Evolutionary conservation across 2,797 vertebrate species (phyloP), one percentile per base, ranked within the genome.

Genomic region (Sebastes minor): DNA sequence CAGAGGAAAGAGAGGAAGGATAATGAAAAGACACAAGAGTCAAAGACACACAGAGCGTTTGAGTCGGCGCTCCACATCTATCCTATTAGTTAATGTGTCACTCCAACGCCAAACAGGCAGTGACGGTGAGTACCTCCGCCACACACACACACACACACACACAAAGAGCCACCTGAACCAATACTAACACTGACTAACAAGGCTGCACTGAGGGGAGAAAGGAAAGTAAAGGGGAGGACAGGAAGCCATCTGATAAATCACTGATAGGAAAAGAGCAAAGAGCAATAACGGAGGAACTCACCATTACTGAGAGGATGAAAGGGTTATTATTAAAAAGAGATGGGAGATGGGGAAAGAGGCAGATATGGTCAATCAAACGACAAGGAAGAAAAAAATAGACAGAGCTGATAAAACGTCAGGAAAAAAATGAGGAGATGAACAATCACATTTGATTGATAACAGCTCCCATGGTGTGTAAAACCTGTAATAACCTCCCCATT

Each of bases 1-100:
- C 4, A 25, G 46, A 30, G 14, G 27, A 65, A 42, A 28, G 14
- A 60, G 4, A 33, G 52, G 20, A n/a, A 20, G 35, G 28, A 38
- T 38, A 62, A 80, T 70, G 20, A 77, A 71, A 76, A 49, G 52
- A 82, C 76, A 67, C 10, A 52, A 62, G 62, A 69, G 55, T 33
- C 18, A 80, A 46, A 82, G 28, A 71, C 60, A 77, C 6, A 33
- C 38, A 76, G 27, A 49, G 61, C 62, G 14, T 64, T 71, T 56
- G 52, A 76, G 71, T 66, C 18, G 30, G 16, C 35, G 71, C 60
- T 80, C 35, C 49, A 76, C 74, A 72, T 87, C 60, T 27, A 73
- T 76, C 65, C 80, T 78, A 78, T 90, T 90, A 91, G 83, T 93
- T 93, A 92, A 93, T 93, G 88, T 92, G 88, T 93, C 89, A 93